Conservation (phyloP, 2,888 invertebrate species). For the Coecobrya sp. region DNA sequence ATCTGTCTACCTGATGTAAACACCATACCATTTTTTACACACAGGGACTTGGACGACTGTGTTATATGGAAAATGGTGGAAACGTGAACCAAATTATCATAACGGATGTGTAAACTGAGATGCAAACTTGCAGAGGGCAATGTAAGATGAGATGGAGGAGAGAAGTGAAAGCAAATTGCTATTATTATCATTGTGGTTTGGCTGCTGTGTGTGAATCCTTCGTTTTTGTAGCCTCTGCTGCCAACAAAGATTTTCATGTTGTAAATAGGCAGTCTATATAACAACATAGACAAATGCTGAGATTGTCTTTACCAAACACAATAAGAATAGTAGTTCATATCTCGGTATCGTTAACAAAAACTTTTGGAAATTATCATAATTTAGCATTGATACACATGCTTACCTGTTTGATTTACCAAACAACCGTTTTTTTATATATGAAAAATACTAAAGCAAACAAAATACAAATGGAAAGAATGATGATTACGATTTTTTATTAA, state of each 20-base stretch:
- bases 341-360: not conserved
- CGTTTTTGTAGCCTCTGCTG: not conserved
- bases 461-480: not conserved
- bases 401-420: not conserved
- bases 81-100: not conserved
- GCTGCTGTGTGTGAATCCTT: constrained; percentile 7
- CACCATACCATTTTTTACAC: not conserved
- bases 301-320: not conserved
- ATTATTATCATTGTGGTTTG: not conserved
- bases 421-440: not conserved
- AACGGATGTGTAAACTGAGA: constrained; percentile 14
- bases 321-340: not conserved
- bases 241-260: constrained; percentile 34
- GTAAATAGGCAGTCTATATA: not conserved
- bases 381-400: not conserved
- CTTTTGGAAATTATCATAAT: not conserved
- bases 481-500: not conserved
- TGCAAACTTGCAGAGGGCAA: not conserved
- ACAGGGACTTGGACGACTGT: not conserved
- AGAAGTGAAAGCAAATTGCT: constrained; percentile 45
- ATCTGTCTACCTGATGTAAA: too few species aligned
- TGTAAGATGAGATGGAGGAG: not conserved
- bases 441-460: constrained; percentile 17
- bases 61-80: not conserved
- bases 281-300: not conserved